Conservation (phyloP, 1,140 invertebrate species). For the Papilio polyxenes region DNA sequence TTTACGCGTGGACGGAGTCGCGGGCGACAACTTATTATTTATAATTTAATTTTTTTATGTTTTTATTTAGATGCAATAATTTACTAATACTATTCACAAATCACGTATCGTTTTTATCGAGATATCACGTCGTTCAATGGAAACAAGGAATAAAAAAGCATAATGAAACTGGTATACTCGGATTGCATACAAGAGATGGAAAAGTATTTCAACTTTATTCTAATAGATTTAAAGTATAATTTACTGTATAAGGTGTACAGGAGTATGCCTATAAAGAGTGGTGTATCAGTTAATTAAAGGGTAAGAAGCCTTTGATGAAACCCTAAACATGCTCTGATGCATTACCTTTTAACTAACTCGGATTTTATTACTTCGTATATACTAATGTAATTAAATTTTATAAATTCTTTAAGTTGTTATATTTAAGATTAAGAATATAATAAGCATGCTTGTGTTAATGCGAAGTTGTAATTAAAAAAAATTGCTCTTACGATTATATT, state of each 20-base stretch:
- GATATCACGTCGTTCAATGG: constrained; percentile 23
- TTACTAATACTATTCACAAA: neutral
- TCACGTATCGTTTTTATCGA: constrained; percentile 2
- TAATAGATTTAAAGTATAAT: neutral
- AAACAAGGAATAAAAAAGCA: constrained; percentile 18
- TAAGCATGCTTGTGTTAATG: neutral
- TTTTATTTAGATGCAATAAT: neutral
- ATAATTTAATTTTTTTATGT: too few relatives aligned
- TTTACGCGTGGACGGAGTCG: too few relatives aligned
- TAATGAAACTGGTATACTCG: constrained; percentile 37
- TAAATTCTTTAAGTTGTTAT: neutral
- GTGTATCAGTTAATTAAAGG: constrained; percentile 38
- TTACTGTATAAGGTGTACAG: neutral
- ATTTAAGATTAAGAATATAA: constrained; percentile 11
- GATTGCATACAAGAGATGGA: neutral
- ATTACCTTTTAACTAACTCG: constrained; percentile 30
- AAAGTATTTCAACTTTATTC: neutral
- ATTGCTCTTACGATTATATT: neutral
- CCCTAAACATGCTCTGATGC: constrained; percentile 38
- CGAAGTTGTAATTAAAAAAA: neutral
- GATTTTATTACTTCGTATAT: constrained; percentile 36
- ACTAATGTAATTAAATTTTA: constrained; percentile 31
- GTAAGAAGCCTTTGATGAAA: constrained; percentile 39
- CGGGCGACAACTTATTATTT: too few relatives aligned
- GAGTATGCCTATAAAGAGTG: constrained; percentile 27